These are phyloP conservation scores for Rhyacichthys aspro DNA, from an alignment of 2,797 vertebrate genomes.

Conservation along the genomic window DNA sequence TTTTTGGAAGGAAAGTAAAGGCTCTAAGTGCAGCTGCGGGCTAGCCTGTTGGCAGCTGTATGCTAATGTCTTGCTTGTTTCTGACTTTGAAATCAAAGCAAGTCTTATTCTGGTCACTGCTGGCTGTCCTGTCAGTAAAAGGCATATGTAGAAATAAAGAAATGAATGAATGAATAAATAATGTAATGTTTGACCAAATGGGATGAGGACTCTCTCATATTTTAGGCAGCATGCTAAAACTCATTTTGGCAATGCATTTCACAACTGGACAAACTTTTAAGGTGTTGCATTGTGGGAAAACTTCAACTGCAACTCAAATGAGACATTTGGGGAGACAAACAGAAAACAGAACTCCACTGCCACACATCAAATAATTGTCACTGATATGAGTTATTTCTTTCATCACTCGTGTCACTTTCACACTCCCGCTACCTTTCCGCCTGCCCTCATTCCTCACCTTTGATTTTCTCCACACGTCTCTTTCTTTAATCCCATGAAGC, in stretches of 20 bases:
- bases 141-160: background rate
- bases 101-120: constrained; percentile 61
- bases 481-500: constrained; percentile 45
- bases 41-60: constrained; percentile 74
- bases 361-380: constrained; percentile 23
- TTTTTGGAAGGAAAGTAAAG: constrained; percentile 59
- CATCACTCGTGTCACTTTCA: constrained; percentile 37
- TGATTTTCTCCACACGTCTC: constrained; percentile 24
- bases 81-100: constrained; percentile 67
- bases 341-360: constrained; percentile 13
- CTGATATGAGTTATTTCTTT: constrained; percentile 24
- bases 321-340: constrained; percentile 16
- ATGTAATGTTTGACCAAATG: constrained; percentile 10
- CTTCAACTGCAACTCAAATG: background rate
- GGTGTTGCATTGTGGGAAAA: constrained; percentile 6
- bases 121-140: constrained; percentile 34
- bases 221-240: background rate
- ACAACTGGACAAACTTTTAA: constrained; percentile 1
- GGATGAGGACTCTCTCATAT: background rate
- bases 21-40: constrained; percentile 65
- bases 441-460: constrained; percentile 41
- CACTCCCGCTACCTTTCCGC: constrained; percentile 11
- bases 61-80: constrained; percentile 71
- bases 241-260: constrained; percentile 4
- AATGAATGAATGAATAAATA: constrained; percentile 1